phyloP scores from a whole-genome alignment of 2,888 invertebrate genomes.

The Alviniconcha strummeri region DNA sequence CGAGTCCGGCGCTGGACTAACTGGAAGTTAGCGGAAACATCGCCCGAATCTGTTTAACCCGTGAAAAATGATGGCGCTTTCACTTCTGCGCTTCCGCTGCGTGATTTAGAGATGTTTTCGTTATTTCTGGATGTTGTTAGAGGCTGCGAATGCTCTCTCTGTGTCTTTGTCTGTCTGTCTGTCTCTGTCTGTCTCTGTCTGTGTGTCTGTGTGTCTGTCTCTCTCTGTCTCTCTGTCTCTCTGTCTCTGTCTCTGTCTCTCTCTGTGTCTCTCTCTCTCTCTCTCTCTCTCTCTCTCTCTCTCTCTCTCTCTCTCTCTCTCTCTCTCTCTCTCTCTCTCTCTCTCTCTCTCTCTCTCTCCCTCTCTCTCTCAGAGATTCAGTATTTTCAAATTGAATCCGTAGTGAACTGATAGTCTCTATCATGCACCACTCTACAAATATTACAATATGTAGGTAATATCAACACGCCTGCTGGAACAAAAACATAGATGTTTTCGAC shows the following conservation, averaged over 20 bases:
- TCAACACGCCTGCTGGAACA: too few species aligned
- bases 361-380: neutral
- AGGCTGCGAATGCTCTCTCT: neutral
- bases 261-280: conserved; percentile 3
- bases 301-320: neutral
- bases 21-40: neutral
- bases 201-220: neutral
- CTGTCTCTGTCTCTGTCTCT: neutral
- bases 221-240: neutral
- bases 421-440: too few species aligned
- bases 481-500: too few species aligned
- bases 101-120: conserved; percentile 24
- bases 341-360: neutral
- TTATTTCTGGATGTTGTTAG: neutral
- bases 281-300: neutral
- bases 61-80: conserved; percentile 26
- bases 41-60: conserved; percentile 19
- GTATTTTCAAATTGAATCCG: too few species aligned
- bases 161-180: neutral
- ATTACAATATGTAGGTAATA: too few species aligned
- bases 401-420: too few species aligned
- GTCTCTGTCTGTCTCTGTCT: conserved; percentile 1
- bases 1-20: neutral
- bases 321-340: neutral
- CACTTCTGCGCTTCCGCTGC: neutral